Evolutionary conservation across 2,797 vertebrate genomes (phyloP), one percentile per base, ranked within the genome.

Genomic region (Tamandua tetradactyla): DNA sequence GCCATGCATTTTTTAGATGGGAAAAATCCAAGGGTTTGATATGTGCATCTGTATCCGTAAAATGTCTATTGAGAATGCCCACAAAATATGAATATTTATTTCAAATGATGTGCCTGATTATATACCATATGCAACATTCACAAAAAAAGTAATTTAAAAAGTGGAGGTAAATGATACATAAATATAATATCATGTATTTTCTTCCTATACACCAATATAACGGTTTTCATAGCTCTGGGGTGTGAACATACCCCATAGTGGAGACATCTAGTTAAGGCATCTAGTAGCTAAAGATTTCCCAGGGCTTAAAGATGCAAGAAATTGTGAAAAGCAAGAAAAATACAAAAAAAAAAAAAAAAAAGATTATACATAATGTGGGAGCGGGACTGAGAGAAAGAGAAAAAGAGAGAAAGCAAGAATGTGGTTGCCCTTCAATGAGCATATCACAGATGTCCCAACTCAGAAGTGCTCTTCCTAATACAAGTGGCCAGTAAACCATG

Each of bases 171-270:
- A 84, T 22, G 64, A 10, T 20, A 49, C 44, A 40, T 72, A 78
- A 85, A n/a, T 87, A 57, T 27, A 47, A 87, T 27, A 88, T 92
- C 52, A 66, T 49, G 5, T 64, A 6, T 76, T 80, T 96, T 44
- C 11, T 42, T n/a, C 32, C n/a, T 78, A 17, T 44, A 55, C 32
- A 32, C 40, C 30, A 76, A 7, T 68, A 30, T 3, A 85, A 85
- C 59, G 23, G 49, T 84, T 79, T 87, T 79, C 52, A 35, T 81
- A 69, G 5, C 30, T 52, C 23, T 76, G 35, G 76, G 14, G 22
- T 57, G 37, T 18, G 27, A 35, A 20, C 20, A 71, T 15, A 40
- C 23, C 42, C 71, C 44, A 32, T 74, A 15, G 68, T 40, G 30
- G 79, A 92, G 59, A 79, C 18, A 6, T 81, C 7, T 12, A 69